A percentile compares a stretch with the other conserved stretches of the same genome.
These are phyloP conservation scores for Centropus unirufus DNA, from an alignment of 2,113 vertebrate species.

Conservation along the genomic window DNA sequence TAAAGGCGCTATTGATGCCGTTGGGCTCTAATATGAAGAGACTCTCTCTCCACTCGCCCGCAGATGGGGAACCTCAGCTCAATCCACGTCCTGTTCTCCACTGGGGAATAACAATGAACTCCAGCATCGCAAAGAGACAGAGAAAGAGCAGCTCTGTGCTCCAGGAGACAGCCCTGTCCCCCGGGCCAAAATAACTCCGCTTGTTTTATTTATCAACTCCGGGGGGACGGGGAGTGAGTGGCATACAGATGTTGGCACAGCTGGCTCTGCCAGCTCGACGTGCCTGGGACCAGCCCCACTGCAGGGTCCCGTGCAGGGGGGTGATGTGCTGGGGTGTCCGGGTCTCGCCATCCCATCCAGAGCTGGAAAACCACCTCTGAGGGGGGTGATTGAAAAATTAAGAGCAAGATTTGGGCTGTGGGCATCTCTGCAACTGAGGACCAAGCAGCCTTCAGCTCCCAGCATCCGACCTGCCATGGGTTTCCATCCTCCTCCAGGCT, in stretches of 20 bases:
- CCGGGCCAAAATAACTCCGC: conserved; percentile 73
- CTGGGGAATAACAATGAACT: conserved; percentile 65
- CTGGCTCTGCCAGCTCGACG: conserved; percentile 15
- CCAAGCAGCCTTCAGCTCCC: not conserved
- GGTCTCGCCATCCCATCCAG: not conserved
- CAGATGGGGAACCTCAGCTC: conserved; percentile 70
- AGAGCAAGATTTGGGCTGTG: not conserved
- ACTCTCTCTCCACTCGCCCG: conserved; percentile 28
- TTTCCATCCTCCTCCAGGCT: not conserved
- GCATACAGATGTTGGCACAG: conserved; percentile 71
- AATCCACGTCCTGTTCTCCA: conserved; percentile 74
- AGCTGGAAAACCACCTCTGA: not conserved
- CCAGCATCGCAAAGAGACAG: not conserved
- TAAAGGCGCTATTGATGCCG: conserved; percentile 50
- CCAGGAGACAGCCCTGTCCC: conserved; percentile 64
- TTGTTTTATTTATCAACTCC: conserved; percentile 76
- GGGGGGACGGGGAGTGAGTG: not conserved
- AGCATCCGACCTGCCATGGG: accelerated
- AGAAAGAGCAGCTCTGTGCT: conserved; percentile 77
- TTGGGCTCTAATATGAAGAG: conserved; percentile 16
- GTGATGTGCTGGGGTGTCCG: not conserved
- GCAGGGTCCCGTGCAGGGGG: accelerated
- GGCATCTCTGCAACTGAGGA: accelerated
- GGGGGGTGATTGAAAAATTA: not conserved
- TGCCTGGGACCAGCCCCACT: not conserved